A percentile compares a stretch with the other conserved stretches of the same genome.
Conservation (phyloP, 2,797 vertebrate genomes). For the Ibycter americanus region DNA sequence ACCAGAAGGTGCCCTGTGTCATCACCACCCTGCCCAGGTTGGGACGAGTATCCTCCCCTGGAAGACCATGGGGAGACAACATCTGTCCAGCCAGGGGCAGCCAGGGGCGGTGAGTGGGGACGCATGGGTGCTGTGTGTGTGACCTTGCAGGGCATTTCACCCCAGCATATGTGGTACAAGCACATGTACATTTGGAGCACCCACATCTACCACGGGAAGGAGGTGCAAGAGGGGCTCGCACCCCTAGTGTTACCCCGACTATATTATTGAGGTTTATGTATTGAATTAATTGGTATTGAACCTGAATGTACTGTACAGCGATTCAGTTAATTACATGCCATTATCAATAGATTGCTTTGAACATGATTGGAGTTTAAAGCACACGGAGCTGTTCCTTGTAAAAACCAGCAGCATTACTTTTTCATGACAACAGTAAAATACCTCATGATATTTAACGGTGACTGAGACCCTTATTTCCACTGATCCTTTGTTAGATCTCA, state of each 20-base stretch:
- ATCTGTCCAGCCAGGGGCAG: background rate
- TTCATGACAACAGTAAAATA: background rate
- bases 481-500: background rate
- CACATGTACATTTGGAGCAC: background rate
- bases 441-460: background rate
- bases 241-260: background rate
- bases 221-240: background rate
- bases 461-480: background rate
- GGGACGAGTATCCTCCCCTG: background rate
- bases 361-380: background rate
- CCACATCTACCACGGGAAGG: background rate
- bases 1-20: accelerated
- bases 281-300: background rate
- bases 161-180: background rate
- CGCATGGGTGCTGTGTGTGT: accelerated
- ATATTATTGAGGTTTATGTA: background rate
- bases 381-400: background rate
- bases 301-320: background rate
- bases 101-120: accelerated
- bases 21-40: background rate
- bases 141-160: background rate
- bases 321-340: background rate
- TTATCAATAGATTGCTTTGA: background rate
- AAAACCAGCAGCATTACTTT: background rate
- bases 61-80: background rate